These are phyloP conservation scores for Sinotaia quadrata DNA, from an alignment of 2,888 invertebrate genomes.

Conservation along the genomic window DNA sequence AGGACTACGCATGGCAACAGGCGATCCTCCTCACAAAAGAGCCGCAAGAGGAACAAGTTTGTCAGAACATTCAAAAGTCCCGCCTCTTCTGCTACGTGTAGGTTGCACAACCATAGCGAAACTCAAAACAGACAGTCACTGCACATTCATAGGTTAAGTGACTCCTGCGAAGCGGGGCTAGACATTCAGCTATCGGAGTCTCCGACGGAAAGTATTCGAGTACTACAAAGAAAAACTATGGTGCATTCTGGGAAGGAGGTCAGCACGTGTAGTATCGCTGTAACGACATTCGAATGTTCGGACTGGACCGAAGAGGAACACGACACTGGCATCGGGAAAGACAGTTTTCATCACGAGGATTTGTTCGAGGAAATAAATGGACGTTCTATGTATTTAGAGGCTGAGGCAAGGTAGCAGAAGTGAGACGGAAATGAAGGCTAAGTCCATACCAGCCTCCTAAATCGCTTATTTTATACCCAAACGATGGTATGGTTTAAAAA, in stretches of 20 bases:
- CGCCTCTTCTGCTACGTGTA: neutral
- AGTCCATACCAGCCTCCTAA: neutral
- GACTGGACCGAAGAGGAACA: neutral
- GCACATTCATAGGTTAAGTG: no score
- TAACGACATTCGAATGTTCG: neutral
- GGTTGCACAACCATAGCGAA: neutral
- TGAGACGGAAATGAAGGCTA: neutral
- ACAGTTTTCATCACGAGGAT: neutral
- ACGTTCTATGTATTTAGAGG: neutral
- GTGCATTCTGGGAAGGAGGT: neutral
- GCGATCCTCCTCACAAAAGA: neutral
- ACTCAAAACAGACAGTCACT: neutral
- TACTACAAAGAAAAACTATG: conserved; percentile 4
- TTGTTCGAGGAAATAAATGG: neutral
- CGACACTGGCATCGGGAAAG: neutral
- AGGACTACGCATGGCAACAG: neutral
- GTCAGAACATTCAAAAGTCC: conserved; percentile 17
- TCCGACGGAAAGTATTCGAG: conserved; percentile 5
- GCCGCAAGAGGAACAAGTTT: neutral
- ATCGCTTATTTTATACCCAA: neutral
- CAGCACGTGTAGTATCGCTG: neutral
- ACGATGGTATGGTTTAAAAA: neutral
- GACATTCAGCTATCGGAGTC: conserved; percentile 8
- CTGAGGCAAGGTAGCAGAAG: neutral
- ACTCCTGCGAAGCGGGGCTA: no score